Base-by-base conservation (phyloP, 2,888 invertebrate genomes). In the Platynereis dumerilii region DNA sequence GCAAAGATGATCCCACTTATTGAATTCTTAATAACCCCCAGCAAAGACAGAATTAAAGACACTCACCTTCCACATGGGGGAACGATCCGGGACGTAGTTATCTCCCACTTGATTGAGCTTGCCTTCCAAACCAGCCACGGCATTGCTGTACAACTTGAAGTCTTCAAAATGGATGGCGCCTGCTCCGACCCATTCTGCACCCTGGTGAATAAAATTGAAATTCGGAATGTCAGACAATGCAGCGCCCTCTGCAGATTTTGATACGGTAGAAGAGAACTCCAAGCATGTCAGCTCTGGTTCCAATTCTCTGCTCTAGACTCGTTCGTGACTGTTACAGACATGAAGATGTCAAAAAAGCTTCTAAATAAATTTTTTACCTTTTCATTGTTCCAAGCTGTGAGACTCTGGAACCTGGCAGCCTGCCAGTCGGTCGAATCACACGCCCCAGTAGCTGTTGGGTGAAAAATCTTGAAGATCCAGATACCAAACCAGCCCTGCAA, bases 401-500 rank as follows among this genome's bases (percentile, higher is more conserved):
- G 58, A 7, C 34, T 29, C n/a, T 69, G 12, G 58, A 73, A 74
- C 28, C 57, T 60, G 10, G 75, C 75, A 3, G 72, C 70, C 0
- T 28, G 56, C 5, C 67, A 60, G 0, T 27, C 55, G 24, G 39
- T 59, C 12, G 28, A 44, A 20, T 20, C n/a, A 44, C 70, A 71
- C 10, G 28, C 58, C 15, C 73, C 72, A 42, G 64, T 63, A 28
- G 53, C 54, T 59, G 58, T 72, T 20, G 73, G 72, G 34, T 45
- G 60, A 42, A 60, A 74, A 10, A 64, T 55, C 45, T 71, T 54
- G 64, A 74, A 74, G 27, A 75, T 69, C 75, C 75, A 75, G 27
- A 75, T 24, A 2, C 75, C 75, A 54, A 71, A 76, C 75, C 75
- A 76, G 17, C 75, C 75, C 34, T 68, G 68, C 15, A 70, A 70